Evolutionary conservation across 2,113 vertebrate genomes (phyloP), one percentile per base, ranked within the genome.

Genomic region (Brienomyrus longianalis): DNA sequence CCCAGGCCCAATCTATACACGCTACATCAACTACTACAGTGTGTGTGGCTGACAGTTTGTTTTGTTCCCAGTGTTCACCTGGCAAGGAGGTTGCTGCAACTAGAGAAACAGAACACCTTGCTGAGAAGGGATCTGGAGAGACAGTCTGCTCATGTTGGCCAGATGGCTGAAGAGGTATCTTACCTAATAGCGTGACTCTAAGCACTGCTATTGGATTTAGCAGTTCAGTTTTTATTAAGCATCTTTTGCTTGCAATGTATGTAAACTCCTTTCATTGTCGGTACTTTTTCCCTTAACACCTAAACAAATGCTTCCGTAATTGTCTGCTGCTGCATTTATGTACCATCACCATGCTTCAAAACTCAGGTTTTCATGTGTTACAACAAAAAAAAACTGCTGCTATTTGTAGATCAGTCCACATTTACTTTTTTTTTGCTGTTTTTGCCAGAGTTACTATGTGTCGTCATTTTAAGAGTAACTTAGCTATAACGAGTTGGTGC

Each of bases 51-150:
- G 19, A 88, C n/a, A 27, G 8, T 89, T 89, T 89, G 50, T 62
- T 88, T 85, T 84, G 77, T 93, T 45, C 89, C 90, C 94, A 99
- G 98, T 50, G 97, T 99, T 94, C 97, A 99, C 92, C 97, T 99
- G 95, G 98, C 98, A 92, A 97, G 98, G 94, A 97, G 98, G 93
- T 95, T 99, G 74, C 95, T 99, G 92, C 97, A 98, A 95, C 96
- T 99, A 90, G 98, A 99, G 96, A 98, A 97, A 92, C 98, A 97
- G 93, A 99, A 99, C 93, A 98, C 98, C 0, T 93, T 96, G 88
- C 95, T 99, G 93, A 95, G 96, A 93, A 98, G 96, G 96, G 98
- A 99, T 91, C 93, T 98, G 95, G 97, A 98, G 85, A 95, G 92
- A 93, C 95, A 96, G 94, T 97, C 96, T 92, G 92, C 96, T 59